Percentiles rank a stretch among this genome's conserved stretches.
phyloP scores from a whole-genome alignment of 2,113 vertebrate genomes.

The Rattus norvegicus region GRCr8 NC_086022.1:117986501-117987000 shows the following conservation, averaged over 20 bases:
- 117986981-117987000: constrained; percentile 70
- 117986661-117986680: background rate
- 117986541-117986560: background rate
- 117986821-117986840: constrained; percentile 78
- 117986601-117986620: background rate
- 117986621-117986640: background rate
- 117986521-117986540: background rate
- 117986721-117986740: background rate
- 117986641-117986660: background rate
- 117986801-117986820: constrained; percentile 81
- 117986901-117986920: constrained; percentile 64
- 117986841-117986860: constrained; percentile 82
- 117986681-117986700: background rate
- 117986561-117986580: background rate
- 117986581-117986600: background rate
- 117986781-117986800: constrained; percentile 74
- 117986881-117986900: constrained; percentile 72
- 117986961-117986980: constrained; percentile 61
- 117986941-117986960: constrained; percentile 62
- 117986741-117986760: background rate
- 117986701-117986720: background rate
- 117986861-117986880: constrained; percentile 77
- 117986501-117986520: background rate
- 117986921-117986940: constrained; percentile 70
- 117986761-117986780: background rate